Percentiles rank a stretch among this genome's conserved stretches.
phyloP scores from a whole-genome alignment of 1,140 invertebrate genomes.

The Drosophila insularis region DNA sequence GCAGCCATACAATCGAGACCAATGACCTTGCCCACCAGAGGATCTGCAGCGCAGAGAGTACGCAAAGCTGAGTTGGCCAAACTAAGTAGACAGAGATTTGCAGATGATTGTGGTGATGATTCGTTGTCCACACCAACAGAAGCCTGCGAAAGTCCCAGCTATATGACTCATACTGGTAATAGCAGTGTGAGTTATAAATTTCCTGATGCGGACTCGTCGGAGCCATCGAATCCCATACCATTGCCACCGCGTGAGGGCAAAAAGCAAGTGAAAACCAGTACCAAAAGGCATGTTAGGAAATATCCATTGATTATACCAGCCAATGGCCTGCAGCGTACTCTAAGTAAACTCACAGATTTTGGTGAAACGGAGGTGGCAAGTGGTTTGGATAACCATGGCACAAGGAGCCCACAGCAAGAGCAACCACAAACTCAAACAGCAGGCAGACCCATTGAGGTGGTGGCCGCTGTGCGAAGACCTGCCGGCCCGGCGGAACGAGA shows the following conservation, averaged over 20 bases:
- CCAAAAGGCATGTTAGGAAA: slow-evolving; percentile 91
- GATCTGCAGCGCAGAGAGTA: slow-evolving; percentile 57
- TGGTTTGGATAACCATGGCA: background rate
- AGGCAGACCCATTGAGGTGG: slow-evolving; percentile 55
- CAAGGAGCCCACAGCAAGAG: background rate
- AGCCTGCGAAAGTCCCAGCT: slow-evolving; percentile 80
- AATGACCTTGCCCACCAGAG: slow-evolving; percentile 74
- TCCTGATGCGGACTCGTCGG: slow-evolving; percentile 37
- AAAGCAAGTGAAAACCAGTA: slow-evolving; percentile 86
- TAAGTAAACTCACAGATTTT: slow-evolving; percentile 85
- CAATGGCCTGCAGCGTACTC: slow-evolving; percentile 85
- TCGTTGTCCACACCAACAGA: slow-evolving; percentile 10
- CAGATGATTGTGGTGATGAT: background rate
- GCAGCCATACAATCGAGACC: slow-evolving; percentile 38
- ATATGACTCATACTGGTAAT: slow-evolving; percentile 51
- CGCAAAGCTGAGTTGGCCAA: slow-evolving; percentile 47
- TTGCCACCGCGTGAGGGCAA: slow-evolving; percentile 92
- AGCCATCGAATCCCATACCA: slow-evolving; percentile 89
- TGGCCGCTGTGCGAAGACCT: slow-evolving; percentile 53
- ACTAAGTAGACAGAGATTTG: background rate
- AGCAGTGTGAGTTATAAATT: slow-evolving; percentile 56
- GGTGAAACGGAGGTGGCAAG: slow-evolving; percentile 34
- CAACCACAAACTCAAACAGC: slow-evolving; percentile 16
- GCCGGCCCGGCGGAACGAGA: slow-evolving; percentile 44
- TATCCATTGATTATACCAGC: slow-evolving; percentile 93